Evolutionary conservation across 2,888 invertebrate genomes (phyloP).

Genomic region (Cantharis lateralis): DNA sequence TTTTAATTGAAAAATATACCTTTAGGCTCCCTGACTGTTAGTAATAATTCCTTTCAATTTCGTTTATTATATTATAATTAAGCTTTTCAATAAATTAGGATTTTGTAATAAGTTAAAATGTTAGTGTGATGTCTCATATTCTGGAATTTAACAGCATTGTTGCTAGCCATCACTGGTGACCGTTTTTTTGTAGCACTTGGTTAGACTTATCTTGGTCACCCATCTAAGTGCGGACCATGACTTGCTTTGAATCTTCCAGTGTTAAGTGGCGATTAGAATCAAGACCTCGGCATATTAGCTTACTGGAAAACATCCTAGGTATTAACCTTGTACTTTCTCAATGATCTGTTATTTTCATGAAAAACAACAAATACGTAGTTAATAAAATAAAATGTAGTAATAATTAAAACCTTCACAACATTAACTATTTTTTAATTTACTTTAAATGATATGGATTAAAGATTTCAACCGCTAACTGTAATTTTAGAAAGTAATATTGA

Average conservation of each 20-base stretch:
- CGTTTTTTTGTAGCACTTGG: no score
- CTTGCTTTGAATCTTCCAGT: background rate
- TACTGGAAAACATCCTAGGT: background rate
- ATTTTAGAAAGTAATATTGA: background rate
- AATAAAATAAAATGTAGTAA: background rate
- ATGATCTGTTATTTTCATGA: background rate
- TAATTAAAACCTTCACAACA: background rate
- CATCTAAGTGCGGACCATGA: no score
- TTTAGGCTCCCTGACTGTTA: no score
- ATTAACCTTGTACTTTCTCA: background rate
- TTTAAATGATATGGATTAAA: background rate
- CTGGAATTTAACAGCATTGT: no score
- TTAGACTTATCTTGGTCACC: no score
- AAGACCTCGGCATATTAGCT: background rate
- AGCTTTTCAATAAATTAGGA: no score
- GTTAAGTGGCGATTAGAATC: background rate
- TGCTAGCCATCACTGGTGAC: no score
- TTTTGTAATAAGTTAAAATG: no score
- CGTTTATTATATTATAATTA: no score
- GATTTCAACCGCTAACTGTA: background rate
- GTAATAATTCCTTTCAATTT: no score
- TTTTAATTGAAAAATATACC: no score
- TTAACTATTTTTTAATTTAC: background rate
- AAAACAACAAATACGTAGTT: background rate
- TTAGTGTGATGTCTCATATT: no score